These are phyloP conservation scores for Globicephala melas DNA, from an alignment of 2,113 vertebrate species.

Conservation along the genomic window DNA sequence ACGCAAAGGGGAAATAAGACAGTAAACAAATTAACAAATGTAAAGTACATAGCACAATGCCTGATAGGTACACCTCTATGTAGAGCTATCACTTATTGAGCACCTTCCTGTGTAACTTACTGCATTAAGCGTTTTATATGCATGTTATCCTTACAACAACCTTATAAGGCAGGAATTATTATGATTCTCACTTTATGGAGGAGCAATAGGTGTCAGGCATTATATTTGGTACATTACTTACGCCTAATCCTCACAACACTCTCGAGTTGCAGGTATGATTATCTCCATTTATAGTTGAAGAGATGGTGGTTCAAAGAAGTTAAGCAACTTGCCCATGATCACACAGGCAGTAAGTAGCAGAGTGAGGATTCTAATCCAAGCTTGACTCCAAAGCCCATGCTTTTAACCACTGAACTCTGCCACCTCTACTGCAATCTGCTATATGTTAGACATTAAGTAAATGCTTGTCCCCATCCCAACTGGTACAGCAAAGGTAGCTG, in stretches of 20 bases:
- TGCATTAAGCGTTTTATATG: background rate
- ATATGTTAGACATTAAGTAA: background rate
- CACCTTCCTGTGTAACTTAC: background rate
- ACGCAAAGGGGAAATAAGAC: background rate
- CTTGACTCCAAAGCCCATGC: background rate
- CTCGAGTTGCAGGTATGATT: background rate
- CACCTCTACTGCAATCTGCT: background rate
- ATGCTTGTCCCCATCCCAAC: background rate
- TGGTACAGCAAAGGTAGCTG: background rate
- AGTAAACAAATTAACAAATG: conserved; percentile 4
- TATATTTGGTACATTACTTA: conserved; percentile 16
- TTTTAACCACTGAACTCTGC: conserved; percentile 10
- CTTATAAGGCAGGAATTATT: background rate
- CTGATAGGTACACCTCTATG: background rate
- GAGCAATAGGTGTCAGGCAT: background rate
- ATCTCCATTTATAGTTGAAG: conserved; percentile 22
- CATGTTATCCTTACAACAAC: background rate
- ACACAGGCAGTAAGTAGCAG: background rate
- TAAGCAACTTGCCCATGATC: background rate
- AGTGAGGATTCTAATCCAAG: background rate
- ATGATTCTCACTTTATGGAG: conserved; percentile 20
- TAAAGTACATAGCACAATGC: conserved; percentile 7
- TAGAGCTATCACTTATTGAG: background rate
- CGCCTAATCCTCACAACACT: background rate
- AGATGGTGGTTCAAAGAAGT: background rate